phyloP scores from a whole-genome alignment of 2,797 vertebrate genomes.

The Bradypodion ventrale region DNA sequence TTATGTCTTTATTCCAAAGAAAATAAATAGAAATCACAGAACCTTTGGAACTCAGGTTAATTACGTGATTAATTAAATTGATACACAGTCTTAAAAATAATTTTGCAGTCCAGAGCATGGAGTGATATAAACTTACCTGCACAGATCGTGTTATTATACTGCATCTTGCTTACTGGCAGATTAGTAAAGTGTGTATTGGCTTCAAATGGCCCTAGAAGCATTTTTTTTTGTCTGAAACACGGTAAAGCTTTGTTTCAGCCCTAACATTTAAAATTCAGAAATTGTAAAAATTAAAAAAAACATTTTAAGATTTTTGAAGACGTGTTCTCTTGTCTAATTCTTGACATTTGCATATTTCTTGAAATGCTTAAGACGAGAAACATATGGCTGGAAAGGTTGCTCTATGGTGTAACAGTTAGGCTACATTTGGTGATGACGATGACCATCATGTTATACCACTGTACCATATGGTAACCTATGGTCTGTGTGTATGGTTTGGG shows the following conservation, averaged over 20 bases:
- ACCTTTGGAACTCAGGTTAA: constrained; percentile 30
- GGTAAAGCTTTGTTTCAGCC: rapidly evolving
- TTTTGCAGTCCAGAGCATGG: constrained; percentile 42
- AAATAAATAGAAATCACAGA: constrained; percentile 16
- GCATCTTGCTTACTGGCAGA: constrained; percentile 6
- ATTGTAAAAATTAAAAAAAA: constrained; percentile 60
- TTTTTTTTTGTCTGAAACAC: constrained; percentile 21
- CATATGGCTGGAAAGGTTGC: neutral
- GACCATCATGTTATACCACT: too few relatives aligned
- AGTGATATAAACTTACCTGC: constrained; percentile 24
- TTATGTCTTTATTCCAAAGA: neutral
- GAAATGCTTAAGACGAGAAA: neutral
- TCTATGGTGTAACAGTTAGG: neutral
- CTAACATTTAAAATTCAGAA: constrained; percentile 16
- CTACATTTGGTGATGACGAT: too few relatives aligned
- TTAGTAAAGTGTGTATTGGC: neutral
- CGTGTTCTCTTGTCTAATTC: neutral
- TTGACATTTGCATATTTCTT: neutral
- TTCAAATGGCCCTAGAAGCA: constrained; percentile 33
- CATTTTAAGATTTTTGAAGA: constrained; percentile 35
- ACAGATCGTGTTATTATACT: neutral
- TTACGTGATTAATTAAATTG: constrained; percentile 40
- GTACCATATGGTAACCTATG: too few relatives aligned
- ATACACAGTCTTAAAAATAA: constrained; percentile 19
- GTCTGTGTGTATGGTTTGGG: too few relatives aligned